A percentile compares a stretch with the other conserved stretches of the same genome.
phyloP scores from a whole-genome alignment of 2,113 vertebrate species.

The Leptobrachium ailaonicum region DNA sequence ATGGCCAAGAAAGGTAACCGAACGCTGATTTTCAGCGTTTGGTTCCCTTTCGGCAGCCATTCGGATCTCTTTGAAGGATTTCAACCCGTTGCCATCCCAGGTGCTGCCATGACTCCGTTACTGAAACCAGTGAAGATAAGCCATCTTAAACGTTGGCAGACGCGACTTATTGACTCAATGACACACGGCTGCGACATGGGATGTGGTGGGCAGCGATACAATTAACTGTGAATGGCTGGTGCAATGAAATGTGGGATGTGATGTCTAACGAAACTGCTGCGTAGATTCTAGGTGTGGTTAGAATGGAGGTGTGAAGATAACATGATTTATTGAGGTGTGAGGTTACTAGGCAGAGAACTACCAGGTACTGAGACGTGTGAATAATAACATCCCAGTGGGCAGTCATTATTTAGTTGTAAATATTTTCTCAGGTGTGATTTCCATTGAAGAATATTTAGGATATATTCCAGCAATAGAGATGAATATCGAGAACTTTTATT shows the following conservation, averaged over 20 bases:
- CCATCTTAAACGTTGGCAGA: no score
- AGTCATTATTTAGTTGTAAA: background rate
- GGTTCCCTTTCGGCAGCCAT: no score
- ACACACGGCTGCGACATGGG: conserved; percentile 26
- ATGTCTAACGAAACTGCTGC: background rate
- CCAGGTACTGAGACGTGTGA: background rate
- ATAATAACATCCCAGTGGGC: background rate
- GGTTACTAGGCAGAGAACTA: background rate
- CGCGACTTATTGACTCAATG: conserved; percentile 8
- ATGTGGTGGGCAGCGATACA: conserved; percentile 3
- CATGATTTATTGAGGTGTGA: conserved; percentile 7
- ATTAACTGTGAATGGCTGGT: background rate
- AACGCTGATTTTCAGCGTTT: no score
- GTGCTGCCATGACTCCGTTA: no score
- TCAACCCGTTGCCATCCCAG: no score
- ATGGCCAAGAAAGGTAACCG: no score
- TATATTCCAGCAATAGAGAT: no score
- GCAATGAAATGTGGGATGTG: no score
- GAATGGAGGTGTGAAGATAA: conserved; percentile 28
- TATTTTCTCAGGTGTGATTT: background rate
- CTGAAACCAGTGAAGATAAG: no score
- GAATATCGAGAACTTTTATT: no score
- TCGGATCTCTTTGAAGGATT: no score
- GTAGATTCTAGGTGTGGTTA: conserved; percentile 21
- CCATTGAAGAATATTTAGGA: background rate